Base-by-base conservation (phyloP, 2,113 vertebrate species). In the Eurystomus gularis region DNA sequence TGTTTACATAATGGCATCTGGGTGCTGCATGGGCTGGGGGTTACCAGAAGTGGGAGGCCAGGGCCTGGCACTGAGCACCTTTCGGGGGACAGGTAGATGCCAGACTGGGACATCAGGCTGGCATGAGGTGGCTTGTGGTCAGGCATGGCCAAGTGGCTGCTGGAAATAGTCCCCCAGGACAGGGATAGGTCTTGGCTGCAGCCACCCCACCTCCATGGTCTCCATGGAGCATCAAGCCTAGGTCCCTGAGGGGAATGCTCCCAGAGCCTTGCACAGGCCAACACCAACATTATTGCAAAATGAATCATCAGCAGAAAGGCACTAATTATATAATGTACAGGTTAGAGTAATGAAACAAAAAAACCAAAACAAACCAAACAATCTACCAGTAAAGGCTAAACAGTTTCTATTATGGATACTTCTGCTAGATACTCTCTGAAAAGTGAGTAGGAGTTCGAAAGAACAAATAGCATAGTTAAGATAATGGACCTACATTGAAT, bases 1-100 rank as follows among this genome's bases (percentile, higher is more conserved):
- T 20, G 4, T 4, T 39, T 48, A 18, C 1, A 2, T 65, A 23
- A 35, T 0, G 9, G 23, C 1, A 1, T 13, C 10, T 10, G 52
- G 48, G 8, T 1, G 2, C 19, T 79, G 7, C 25, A 8, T 0
- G 1, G 31, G 6, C 9, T 18, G 3, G 18, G 13, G 8, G 9
- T 0, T 70, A 13, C 16, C 33, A 19, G 49, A 5, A 1, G 2
- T 48, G 15, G 17, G 15, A 39, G 6, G 11, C 26, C 7, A 72
- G 39, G 57, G 9, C 42, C 8, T 31, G 31, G 44, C 25, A 68
- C 21, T 33, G 39, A 64, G 57, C 24, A 28, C 58, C 58, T 31
- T 7, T 26, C 14, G 69, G 35, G 8, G 18, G 17, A 37, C 7
- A 5, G 17, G 25, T 20, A 76, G 57, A 55, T 42, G 10, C 21